Percentiles rank a stretch among this genome's conserved stretches.
Evolutionary conservation across 2,797 vertebrate genomes (phyloP).

Genomic region (Neopelma chrysocephalum): DNA sequence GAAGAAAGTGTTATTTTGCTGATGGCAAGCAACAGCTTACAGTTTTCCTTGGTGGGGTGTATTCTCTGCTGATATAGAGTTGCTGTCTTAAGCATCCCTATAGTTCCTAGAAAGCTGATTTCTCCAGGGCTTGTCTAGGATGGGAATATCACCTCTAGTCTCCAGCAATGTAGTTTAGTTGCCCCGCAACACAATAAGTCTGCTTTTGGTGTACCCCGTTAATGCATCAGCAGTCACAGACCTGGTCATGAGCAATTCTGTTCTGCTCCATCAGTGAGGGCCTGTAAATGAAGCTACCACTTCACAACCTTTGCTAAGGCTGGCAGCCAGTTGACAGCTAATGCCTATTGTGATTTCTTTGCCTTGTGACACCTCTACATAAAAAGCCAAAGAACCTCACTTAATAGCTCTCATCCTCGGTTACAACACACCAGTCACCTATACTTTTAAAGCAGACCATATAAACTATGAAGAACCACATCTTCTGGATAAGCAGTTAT

Average conservation of each 20-base stretch:
- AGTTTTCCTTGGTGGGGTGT: neutral
- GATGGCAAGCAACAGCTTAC: neutral
- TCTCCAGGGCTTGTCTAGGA: neutral
- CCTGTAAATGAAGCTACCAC: neutral
- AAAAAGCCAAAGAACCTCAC: neutral
- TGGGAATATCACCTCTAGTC: neutral
- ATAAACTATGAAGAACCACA: neutral
- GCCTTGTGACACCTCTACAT: neutral
- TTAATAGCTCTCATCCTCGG: neutral
- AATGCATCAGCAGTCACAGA: neutral
- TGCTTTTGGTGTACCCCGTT: neutral
- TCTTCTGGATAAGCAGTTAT: neutral
- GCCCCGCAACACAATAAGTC: neutral
- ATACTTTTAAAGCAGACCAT: neutral
- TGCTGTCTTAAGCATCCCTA: neutral
- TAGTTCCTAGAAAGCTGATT: neutral
- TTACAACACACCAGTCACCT: neutral
- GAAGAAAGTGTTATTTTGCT: neutral
- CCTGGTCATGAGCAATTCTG: rapidly evolving
- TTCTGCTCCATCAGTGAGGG: neutral
- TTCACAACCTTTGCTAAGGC: neutral
- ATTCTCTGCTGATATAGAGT: neutral
- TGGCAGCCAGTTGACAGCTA: neutral
- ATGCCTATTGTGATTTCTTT: neutral
- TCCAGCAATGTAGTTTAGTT: neutral